Evolutionary conservation across 2,797 vertebrate genomes (phyloP), one percentile per base, ranked within the genome.

Genomic region (Heliangelus exortis): DNA sequence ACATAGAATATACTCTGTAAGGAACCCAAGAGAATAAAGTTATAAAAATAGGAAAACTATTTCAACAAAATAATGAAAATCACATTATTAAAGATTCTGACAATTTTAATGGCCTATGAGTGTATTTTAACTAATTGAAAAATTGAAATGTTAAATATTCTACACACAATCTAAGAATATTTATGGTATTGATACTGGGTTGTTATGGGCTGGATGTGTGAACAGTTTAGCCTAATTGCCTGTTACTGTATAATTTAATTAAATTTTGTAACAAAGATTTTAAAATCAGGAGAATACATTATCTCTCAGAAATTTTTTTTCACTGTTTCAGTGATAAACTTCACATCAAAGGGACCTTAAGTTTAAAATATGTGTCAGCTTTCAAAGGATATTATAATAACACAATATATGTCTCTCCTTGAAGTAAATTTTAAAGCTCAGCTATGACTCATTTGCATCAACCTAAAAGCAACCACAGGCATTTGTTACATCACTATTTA

Each of bases 121-220:
- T 58, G 25, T 33, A 90, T 89, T 93, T 89, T 66, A 89, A 88
- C 95, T 95, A 78, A 95, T 83, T 89, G 67, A 91, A 91, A 89
- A 78, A 95, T 84, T 89, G 67, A 91, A 91, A 89, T 68, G 69
- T 83, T 84, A 83, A 43, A 48, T 81, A 84, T 14, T 76, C 63
- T 31, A 47, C 41, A 61, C 39, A 55, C 77, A 78, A 54, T 26
- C 59, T 86, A 91, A 50, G 21, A 90, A 61, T 84, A 83, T 78
- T 89, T 78, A 75, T 62, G 29, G 69, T 86, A 79, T 39, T 87
- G 36, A 81, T 83, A 87, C 31, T 82, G 45, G 15, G 39, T 91
- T 91, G 78, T 61, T 89, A 93, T 94, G 59, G 29, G 31, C 26
- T 76, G 84, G 80, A 57, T 81, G 73, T n/a, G 57, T 69, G 86